Evolutionary conservation across 2,797 vertebrate genomes (phyloP), one percentile per base, ranked within the genome.

Genomic region (Philypnodon macrostomus): DNA sequence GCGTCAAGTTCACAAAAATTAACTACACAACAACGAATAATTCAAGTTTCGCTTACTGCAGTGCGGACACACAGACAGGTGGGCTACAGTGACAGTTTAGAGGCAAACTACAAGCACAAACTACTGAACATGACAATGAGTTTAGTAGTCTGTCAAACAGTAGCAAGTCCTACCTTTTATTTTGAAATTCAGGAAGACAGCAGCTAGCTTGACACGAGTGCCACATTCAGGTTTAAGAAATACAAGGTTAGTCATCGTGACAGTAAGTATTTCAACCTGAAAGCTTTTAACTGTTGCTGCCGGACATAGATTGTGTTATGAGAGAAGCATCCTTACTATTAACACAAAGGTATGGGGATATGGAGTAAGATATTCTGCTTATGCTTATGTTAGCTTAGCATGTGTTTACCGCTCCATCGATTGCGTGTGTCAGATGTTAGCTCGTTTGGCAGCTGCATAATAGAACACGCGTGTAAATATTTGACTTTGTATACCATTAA

Each of bases 291-390:
- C 6, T 29, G 10, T 40, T 5, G 1, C 14, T 1, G 14, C n/a
- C 12, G 13, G 38, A 27, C 16, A 5, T 5, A 49, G n/a, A 37
- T 19, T 58, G 40, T 81, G 73, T 72, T 62, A 81, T 86, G 86
- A 80, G 46, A 80, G 79, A 57, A 58, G 26, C 32, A 40, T 45
- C 13, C 7, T 6, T 19, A n/a, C 39, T 40, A 26, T 63, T 26
- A 6, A 32, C 41, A 77, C 62, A 24, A 49, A 45, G 83, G 85
- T 86, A 32, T 73, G 75, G 2, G 50, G 29, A 56, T 2, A 36
- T 44, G 16, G 16, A 30, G 6, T n/a, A 23, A 2, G 19, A 17
- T 12, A 1, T 5, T 5, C 6, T 30, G 15, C 15, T 21, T 16
- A 5, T 13, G 26, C 34, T 63, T 24, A 40, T 39, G 68, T 31